Conservation (phyloP, 2,113 vertebrate species). For the Carollia perspicillata region DNA sequence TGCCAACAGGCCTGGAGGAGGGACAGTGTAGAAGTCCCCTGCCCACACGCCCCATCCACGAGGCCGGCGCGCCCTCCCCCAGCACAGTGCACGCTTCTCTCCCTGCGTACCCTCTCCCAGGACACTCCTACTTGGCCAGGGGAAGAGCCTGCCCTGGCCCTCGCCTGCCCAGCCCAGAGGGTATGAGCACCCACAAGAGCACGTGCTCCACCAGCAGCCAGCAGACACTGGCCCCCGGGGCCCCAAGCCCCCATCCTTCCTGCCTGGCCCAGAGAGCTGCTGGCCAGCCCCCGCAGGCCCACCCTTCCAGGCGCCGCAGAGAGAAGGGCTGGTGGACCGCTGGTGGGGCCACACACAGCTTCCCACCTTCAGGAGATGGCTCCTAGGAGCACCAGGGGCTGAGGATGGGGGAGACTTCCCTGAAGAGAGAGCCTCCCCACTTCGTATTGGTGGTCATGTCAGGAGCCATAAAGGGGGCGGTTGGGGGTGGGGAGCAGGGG, state of each 20-base stretch:
- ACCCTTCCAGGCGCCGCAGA: rapidly evolving
- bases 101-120: rapidly evolving
- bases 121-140: conserved; percentile 21
- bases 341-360: too few species aligned
- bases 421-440: rapidly evolving
- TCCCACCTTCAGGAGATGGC: neutral
- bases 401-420: too few species aligned
- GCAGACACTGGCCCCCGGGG: neutral
- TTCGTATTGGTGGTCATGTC: too few species aligned
- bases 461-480: neutral
- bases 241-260: neutral
- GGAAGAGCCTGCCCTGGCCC: neutral
- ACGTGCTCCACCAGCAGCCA: rapidly evolving
- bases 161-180: conserved; percentile 30
- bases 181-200: neutral
- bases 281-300: neutral
- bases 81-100: neutral
- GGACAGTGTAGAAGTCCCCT: neutral
- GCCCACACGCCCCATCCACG: rapidly evolving
- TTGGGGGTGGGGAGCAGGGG: neutral
- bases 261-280: neutral
- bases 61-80: neutral
- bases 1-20: neutral
- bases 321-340: neutral
- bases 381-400: neutral